Conservation (phyloP, 2,888 invertebrate species). For the Coenonympha arcania region DNA sequence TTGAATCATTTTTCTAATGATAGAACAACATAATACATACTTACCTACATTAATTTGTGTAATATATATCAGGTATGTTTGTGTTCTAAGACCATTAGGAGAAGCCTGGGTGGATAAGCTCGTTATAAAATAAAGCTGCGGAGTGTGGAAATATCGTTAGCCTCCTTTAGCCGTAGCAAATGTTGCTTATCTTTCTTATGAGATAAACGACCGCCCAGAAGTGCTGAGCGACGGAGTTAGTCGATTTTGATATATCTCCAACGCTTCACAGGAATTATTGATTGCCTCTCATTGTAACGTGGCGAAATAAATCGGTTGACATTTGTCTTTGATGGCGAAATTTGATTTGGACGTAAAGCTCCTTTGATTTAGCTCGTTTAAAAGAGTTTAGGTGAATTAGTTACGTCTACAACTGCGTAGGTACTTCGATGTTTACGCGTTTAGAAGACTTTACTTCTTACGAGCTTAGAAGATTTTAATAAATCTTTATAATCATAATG, state of each 20-base stretch:
- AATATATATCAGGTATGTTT: not conserved
- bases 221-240: slow-evolving; percentile 53
- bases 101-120: no score
- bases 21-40: no score
- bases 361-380: not conserved
- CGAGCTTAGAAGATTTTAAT: no score
- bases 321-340: not conserved
- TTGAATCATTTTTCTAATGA: no score
- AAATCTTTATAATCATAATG: no score
- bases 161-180: slow-evolving; percentile 48
- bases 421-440: no score
- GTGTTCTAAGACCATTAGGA: no score
- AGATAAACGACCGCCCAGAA: slow-evolving; percentile 50
- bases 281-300: slow-evolving; percentile 6
- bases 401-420: no score
- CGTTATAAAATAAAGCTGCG: no score
- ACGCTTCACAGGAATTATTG: slow-evolving; percentile 18
- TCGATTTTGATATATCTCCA: slow-evolving; percentile 39
- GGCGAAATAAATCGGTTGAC: not conserved
- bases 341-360: not conserved
- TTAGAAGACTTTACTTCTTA: no score
- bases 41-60: not conserved
- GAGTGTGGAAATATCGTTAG: slow-evolving; percentile 28
- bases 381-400: no score
- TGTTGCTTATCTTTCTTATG: slow-evolving; percentile 51